These are phyloP conservation scores for Setophaga petechia DNA, from an alignment of 2,113 vertebrate genomes.

Conservation along the genomic window DNA sequence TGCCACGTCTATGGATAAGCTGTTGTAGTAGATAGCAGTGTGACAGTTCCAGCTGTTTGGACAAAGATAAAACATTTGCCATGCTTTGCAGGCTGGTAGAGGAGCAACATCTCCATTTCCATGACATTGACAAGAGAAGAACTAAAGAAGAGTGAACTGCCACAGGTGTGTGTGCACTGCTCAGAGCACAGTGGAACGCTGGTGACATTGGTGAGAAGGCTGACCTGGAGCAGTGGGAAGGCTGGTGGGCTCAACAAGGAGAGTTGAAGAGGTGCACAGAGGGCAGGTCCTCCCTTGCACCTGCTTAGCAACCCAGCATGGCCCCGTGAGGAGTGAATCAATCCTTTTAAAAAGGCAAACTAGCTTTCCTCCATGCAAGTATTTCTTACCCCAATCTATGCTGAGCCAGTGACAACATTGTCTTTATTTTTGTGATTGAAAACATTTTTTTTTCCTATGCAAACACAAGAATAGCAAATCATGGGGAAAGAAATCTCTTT, in stretches of 20 bases:
- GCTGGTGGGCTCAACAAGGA: not conserved
- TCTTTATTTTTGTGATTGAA: not conserved
- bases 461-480: not conserved
- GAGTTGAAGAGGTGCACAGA: not conserved
- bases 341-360: not conserved
- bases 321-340: rapidly evolving
- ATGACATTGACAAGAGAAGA: not conserved
- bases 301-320: not conserved
- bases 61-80: not conserved
- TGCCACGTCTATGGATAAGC: rapidly evolving
- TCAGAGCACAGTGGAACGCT: not conserved
- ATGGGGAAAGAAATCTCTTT: not conserved
- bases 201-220: not conserved
- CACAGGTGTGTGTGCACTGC: not conserved
- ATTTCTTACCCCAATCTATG: not conserved
- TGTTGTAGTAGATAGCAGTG: rapidly evolving
- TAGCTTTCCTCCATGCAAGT: not conserved
- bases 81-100: not conserved
- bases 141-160: not conserved
- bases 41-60: not conserved
- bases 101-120: not conserved
- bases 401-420: not conserved
- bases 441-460: not conserved
- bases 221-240: not conserved
- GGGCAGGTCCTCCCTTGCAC: not conserved